Evolutionary conservation across 2,888 invertebrate species (phyloP).

Genomic region (Lasius platythorax): DNA sequence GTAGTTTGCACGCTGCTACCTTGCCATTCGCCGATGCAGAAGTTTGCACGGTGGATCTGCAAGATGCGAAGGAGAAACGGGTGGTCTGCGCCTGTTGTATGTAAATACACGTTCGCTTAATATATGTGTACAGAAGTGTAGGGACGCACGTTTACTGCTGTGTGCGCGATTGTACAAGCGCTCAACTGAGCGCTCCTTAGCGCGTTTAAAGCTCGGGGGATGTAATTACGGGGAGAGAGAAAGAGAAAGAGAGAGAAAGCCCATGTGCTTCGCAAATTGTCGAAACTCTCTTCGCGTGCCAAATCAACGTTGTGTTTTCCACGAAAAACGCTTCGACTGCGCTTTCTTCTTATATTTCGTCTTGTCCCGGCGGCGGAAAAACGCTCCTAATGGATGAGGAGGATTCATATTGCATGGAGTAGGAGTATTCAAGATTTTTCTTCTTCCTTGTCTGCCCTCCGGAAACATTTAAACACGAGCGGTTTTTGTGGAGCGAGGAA

Average conservation of each 20-base stretch:
- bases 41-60: conserved; percentile 39
- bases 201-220: conserved; percentile 56
- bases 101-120: conserved; percentile 29
- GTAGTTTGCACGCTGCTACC: conserved; percentile 41
- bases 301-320: conserved; percentile 64
- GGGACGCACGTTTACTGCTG: not conserved
- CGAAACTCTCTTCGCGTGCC: conserved; percentile 45
- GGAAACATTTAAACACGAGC: conserved; percentile 60
- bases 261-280: conserved; percentile 59
- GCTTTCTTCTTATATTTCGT: conserved; percentile 23
- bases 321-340: conserved; percentile 50
- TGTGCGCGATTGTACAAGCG: not conserved
- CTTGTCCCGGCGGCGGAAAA: not conserved
- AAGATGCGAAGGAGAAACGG: conserved; percentile 42
- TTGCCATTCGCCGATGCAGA: conserved; percentile 31
- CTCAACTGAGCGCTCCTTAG: conserved; percentile 43
- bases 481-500: not conserved
- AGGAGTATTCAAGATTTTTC: conserved; percentile 49
- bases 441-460: not conserved
- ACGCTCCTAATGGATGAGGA: not conserved
- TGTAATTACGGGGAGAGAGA: conserved; percentile 68
- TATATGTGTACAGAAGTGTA: not conserved
- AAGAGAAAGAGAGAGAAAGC: conserved; percentile 47
- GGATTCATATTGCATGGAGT: conserved; percentile 25
- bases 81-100: conserved; percentile 16